Evolutionary conservation across 2,888 invertebrate genomes (phyloP), one percentile per base, ranked within the genome.

Genomic region (Anthophora plumipes): DNA sequence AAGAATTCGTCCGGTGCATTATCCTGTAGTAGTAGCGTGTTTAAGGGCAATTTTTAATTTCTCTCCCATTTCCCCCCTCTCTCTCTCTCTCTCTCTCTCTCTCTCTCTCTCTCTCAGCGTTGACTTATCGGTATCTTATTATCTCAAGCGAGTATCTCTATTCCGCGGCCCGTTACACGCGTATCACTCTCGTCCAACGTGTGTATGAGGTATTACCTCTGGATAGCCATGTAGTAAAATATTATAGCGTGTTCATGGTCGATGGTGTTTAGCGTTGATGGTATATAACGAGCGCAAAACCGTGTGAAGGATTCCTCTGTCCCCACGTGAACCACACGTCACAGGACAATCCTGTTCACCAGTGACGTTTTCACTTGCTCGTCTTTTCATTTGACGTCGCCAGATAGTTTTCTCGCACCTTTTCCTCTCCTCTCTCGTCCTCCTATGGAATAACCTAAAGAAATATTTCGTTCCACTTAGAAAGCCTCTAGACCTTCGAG

Each of bases 281-380:
- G 72, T 55, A 55, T 70, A 59, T 85, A 87, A 87, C 85, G 85
- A 87, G 88, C 88, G 84, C 75, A 84, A 85, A 87, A 87, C 84
- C 88, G 81, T 87, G 85, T 75, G 88, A 86, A 86, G 79, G 82
- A 82, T 80, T 82, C 43, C 25, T 74, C 52, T 25, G 55, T 41
- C 66, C 20, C 70, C 48, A 54, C 50, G 17, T 41, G 17, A 20
- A 14, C 48, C 48, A 39, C 39, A 4, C 4, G 31, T 41, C 77
- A 39, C 25, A 14, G 59, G 50, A 48, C 64, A 55, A 61, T 78
- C 66, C 50, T 59, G 54, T 67, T 9, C 46, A 14, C 70, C 48
- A 17, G 64, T 67, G 66, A 39, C 67, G 73, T 63, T 80, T 69
- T 55, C 54, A 55, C 70, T 54, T 48, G 54, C 68, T 55, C 57